These are phyloP conservation scores for Spea multiplicata DNA, from an alignment of 2,113 vertebrate genomes.

Conservation along the genomic window DNA sequence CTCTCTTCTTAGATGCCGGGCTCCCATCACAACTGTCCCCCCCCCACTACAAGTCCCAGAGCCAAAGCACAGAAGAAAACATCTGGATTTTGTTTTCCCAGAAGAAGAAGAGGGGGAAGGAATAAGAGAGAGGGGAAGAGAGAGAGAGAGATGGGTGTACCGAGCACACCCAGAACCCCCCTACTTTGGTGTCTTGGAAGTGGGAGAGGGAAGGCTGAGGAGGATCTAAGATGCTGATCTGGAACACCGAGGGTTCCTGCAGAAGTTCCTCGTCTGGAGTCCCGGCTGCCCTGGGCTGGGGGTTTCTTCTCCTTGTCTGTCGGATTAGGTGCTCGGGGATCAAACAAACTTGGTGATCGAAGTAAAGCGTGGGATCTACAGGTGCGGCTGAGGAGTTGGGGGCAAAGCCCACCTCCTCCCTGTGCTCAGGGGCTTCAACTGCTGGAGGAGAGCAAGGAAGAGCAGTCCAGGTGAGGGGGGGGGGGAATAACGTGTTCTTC, in stretches of 20 bases:
- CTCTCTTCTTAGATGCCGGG: no score
- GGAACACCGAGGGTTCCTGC: not conserved
- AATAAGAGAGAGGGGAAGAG: not conserved
- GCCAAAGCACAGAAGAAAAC: constrained; percentile 29
- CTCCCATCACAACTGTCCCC: no score
- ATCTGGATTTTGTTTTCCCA: constrained; percentile 44
- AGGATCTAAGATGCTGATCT: constrained; percentile 28
- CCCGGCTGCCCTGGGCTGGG: not conserved
- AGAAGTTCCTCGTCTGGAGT: not conserved
- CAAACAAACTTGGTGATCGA: not conserved
- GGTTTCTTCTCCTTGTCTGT: not conserved
- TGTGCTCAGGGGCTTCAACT: not conserved
- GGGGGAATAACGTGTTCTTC: not conserved
- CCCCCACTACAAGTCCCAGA: constrained; percentile 14
- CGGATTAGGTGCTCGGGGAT: constrained; percentile 14
- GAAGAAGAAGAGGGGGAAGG: constrained; percentile 25
- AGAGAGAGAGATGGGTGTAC: constrained; percentile 34
- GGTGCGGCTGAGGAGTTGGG: not conserved
- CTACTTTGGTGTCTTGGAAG: constrained; percentile 23
- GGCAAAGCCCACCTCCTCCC: not conserved
- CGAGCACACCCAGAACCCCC: constrained; percentile 34
- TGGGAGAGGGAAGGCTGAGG: constrained; percentile 24
- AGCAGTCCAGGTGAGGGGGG: not conserved
- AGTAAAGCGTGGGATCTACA: constrained; percentile 2
- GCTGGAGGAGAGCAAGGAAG: not conserved